Base-by-base conservation (phyloP, 1,140 invertebrate genomes). In the Chironomus striatipennis region DNA sequence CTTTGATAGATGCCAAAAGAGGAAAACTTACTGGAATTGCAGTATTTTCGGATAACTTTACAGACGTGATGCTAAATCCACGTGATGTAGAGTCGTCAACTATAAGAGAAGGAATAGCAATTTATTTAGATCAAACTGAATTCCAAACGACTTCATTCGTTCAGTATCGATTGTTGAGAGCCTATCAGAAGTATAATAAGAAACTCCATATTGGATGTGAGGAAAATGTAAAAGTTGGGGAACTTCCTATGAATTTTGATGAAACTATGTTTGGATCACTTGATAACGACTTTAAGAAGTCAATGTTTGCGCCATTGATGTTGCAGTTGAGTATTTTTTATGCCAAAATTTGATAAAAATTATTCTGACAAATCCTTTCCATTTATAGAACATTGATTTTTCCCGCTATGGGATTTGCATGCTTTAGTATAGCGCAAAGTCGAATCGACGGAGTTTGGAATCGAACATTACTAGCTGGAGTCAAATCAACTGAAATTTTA, bases 391-490 rank as follows among this genome's bases (percentile, higher is more conserved):
- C 9, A 12, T 12, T n/a, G 5, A 57, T 57, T 12, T 57, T 15
- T 15, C n/a, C 47, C 9, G 12, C n/a, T 10, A 57, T 57, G 4
- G 47, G 47, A n/a, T 57, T n/a, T 5, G 9, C 47, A 57, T 57
- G 47, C 12, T 57, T n/a, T 10, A 57, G 47, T 5, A 57, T 57
- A 12, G 12, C 47, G 15, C 47, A 57, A 15, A 57, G 47, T 15
- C 12, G n/a, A 73, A 79, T 80, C 72, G 78, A 80, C 8, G 79
- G 79, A 21, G 80, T 42, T 74, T 75, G 67, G 74, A 42, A 75
- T 42, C 43, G 76, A 74, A 74, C 75, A 75, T 24, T 75, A 75
- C 15, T 74, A 76, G 75, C 42, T 75, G 75, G 43, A 42, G 75
- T 73, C 4, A 15, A 15, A n/a, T n/a, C 47, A 12, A 57, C 15